These are phyloP conservation scores for Babyrousa celebensis DNA, from an alignment of 2,797 vertebrate species.

Conservation along the genomic window DNA sequence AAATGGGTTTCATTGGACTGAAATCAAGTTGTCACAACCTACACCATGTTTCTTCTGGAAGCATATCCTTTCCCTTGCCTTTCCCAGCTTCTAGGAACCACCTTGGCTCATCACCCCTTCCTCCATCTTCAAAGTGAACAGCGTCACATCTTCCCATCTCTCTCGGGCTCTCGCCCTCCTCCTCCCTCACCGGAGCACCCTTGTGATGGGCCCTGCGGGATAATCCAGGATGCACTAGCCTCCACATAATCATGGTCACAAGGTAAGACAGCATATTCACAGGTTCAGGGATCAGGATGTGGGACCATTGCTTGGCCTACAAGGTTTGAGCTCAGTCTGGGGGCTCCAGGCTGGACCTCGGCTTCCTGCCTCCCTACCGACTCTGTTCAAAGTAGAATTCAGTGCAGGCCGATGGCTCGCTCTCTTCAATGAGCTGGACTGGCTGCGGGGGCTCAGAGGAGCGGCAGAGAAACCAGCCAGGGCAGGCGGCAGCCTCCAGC, in stretches of 20 bases:
- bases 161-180: neutral
- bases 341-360: neutral
- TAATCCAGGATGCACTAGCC: neutral
- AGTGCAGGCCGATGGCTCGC: neutral
- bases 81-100: neutral
- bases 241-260: neutral
- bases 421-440: slow-evolving; percentile 62
- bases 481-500: slow-evolving; percentile 81
- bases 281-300: neutral
- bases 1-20: neutral
- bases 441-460: slow-evolving; percentile 62
- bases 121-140: neutral
- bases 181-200: neutral
- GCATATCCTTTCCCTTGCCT: neutral
- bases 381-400: slow-evolving; percentile 86
- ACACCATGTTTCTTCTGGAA: neutral
- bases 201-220: neutral
- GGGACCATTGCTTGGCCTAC: neutral
- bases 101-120: neutral
- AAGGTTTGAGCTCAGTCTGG: neutral
- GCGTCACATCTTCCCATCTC: neutral
- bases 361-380: slow-evolving; percentile 34
- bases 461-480: slow-evolving; percentile 85
- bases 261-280: neutral
- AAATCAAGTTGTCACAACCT: neutral